A percentile compares a stretch with the other conserved stretches of the same genome.
Conservation (phyloP, 2,888 invertebrate species). For the Conus canariensis region DNA sequence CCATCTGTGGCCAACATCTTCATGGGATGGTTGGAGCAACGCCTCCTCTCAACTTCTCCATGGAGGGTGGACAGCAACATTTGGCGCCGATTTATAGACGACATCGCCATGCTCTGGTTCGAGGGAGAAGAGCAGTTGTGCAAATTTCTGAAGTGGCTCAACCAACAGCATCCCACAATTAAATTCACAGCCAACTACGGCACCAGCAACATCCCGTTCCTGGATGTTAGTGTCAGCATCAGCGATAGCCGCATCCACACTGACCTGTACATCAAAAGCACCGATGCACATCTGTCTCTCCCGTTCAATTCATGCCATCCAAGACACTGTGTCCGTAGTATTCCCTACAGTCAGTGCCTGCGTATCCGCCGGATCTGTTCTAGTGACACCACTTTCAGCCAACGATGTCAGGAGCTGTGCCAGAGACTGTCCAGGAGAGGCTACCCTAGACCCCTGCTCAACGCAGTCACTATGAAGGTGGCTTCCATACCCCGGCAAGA, state of each 20-base stretch:
- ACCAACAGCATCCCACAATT: not conserved
- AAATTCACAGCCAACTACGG: not conserved
- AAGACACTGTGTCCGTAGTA: not conserved
- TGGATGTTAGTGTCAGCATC: not conserved
- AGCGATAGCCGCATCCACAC: not conserved
- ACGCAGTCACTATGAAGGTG: not conserved
- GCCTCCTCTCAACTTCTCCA: not conserved
- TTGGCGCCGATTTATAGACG: not conserved
- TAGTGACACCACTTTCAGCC: not conserved
- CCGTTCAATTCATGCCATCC: not conserved
- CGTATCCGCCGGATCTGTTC: not conserved
- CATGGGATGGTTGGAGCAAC: not conserved
- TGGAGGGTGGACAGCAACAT: not conserved
- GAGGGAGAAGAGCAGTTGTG: not conserved
- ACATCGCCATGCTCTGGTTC: not conserved
- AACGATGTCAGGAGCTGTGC: not conserved
- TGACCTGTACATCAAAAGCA: constrained; percentile 6
- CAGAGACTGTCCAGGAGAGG: not conserved
- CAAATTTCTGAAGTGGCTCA: not conserved
- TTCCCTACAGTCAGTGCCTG: not conserved
- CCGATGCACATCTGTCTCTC: not conserved
- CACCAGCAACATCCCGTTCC: not conserved
- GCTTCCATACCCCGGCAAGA: too few relatives aligned
- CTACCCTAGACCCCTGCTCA: not conserved
- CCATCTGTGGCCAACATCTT: not conserved